These are phyloP conservation scores for Phrynocephalus versicolor DNA, from an alignment of 2,113 vertebrate genomes.

Conservation along the genomic window DNA sequence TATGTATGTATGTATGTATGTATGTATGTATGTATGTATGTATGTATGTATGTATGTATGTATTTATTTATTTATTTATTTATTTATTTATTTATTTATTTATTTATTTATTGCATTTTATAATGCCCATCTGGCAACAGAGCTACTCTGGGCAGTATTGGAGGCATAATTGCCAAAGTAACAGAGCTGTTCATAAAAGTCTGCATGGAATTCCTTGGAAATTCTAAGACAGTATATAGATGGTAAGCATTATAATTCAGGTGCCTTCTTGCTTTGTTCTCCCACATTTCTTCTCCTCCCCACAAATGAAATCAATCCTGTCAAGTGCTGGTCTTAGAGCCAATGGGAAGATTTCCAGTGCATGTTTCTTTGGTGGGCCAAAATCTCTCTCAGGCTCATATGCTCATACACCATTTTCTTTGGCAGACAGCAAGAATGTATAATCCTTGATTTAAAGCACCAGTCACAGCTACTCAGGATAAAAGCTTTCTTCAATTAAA, in stretches of 20 bases:
- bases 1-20: no score
- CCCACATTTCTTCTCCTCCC: background rate
- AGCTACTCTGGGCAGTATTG: no score
- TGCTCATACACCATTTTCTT: background rate
- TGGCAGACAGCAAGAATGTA: slow-evolving; percentile 19
- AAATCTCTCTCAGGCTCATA: background rate
- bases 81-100: no score
- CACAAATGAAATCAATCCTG: background rate
- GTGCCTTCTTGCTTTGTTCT: background rate
- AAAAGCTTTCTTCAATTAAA: slow-evolving; percentile 42
- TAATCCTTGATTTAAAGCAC: slow-evolving; percentile 33
- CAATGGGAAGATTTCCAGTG: background rate
- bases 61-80: no score
- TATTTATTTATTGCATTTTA: no score
- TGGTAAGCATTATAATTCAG: background rate
- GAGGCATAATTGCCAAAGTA: background rate
- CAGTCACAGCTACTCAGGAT: slow-evolving; percentile 16
- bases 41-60: no score
- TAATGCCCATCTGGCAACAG: no score
- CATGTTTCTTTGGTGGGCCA: background rate
- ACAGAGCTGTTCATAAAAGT: background rate
- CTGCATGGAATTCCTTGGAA: background rate
- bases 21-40: no score
- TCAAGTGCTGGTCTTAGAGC: background rate
- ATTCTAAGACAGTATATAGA: background rate